These are phyloP conservation scores for Rutpela maculata DNA, from an alignment of 2,888 invertebrate species.

Conservation along the genomic window DNA sequence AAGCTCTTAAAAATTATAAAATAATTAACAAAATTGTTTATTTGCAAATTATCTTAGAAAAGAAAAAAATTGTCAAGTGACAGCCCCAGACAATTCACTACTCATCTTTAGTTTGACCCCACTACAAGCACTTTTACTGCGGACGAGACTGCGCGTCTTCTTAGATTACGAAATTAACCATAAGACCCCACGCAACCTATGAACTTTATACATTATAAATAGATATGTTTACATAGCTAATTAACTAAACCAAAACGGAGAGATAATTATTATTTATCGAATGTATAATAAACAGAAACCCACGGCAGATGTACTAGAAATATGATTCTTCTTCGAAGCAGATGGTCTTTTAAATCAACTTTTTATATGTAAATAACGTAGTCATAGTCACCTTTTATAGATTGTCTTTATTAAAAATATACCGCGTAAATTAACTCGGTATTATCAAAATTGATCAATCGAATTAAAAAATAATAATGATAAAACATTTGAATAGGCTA, in stretches of 20 bases:
- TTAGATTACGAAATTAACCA: neutral
- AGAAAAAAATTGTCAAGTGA: no score
- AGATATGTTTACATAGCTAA: constrained; percentile 7
- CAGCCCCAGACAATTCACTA: no score
- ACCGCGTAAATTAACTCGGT: neutral
- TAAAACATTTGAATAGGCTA: no score
- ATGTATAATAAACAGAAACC: constrained; percentile 3
- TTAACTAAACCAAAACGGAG: neutral
- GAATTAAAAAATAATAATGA: neutral
- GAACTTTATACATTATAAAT: neutral
- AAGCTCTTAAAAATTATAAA: no score
- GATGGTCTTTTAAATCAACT: constrained; percentile 12
- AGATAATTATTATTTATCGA: neutral
- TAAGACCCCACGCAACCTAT: neutral
- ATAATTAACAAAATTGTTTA: no score
- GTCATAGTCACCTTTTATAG: neutral
- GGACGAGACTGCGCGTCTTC: neutral
- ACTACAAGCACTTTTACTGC: neutral
- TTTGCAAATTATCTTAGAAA: no score
- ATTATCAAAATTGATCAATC: neutral
- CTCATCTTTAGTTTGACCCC: no score
- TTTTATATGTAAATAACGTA: neutral
- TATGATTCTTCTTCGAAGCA: neutral
- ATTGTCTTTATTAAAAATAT: neutral
- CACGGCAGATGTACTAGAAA: constrained; percentile 5